Conservation (phyloP, 2,113 vertebrate genomes). For the Psophia crepitans region DNA sequence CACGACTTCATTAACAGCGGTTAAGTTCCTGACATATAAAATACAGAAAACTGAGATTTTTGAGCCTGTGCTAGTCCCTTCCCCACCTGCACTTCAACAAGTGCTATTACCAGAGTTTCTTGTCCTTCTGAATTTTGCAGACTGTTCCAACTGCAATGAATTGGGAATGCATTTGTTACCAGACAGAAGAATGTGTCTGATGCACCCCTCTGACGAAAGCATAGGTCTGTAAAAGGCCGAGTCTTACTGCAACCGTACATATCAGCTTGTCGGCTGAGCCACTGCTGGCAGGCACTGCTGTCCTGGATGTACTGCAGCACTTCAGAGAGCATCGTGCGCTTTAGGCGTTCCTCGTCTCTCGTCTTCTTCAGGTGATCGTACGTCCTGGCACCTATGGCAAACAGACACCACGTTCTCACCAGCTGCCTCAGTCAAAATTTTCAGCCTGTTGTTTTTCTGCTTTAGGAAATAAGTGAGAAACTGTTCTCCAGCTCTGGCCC, state of each 20-base stretch:
- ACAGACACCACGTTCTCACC: not conserved
- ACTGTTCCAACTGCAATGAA: not conserved
- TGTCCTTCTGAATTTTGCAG: not conserved
- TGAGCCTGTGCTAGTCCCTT: not conserved
- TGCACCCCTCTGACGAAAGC: not conserved
- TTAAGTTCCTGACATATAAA: not conserved
- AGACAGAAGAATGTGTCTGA: accelerated
- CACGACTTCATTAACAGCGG: not conserved
- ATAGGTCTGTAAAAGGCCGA: not conserved
- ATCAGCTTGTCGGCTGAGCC: conserved; percentile 95
- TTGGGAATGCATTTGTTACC: accelerated
- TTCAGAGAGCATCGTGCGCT: conserved; percentile 92
- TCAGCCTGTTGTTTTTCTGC: not conserved
- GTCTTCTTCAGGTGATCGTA: conserved; percentile 89
- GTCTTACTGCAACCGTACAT: conserved; percentile 77
- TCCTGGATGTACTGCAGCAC: conserved; percentile 97
- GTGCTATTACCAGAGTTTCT: not conserved
- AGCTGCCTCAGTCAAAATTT: accelerated
- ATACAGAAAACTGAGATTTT: not conserved
- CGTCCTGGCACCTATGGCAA: conserved; percentile 84
- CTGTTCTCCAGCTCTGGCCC: not conserved
- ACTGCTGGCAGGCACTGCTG: conserved; percentile 93
- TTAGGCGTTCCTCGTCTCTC: conserved; percentile 89
- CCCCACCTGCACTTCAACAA: not conserved
- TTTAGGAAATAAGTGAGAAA: not conserved